Conservation (phyloP, 1,140 invertebrate species). For the Scaptodrosophila lebanonensis region DNA sequence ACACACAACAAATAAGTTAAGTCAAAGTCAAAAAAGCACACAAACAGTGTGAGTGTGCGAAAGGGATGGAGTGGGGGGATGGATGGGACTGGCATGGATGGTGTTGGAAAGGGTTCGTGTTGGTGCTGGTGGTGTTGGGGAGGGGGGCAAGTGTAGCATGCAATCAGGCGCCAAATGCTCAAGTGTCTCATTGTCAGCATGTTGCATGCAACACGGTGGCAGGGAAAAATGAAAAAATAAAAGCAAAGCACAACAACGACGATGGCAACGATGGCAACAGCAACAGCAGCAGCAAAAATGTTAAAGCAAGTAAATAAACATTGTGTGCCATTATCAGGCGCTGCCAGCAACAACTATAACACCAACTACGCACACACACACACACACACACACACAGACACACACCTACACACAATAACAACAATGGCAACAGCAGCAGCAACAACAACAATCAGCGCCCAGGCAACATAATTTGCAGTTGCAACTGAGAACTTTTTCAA, state of each 20-base stretch:
- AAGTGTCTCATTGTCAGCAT: conserved; percentile 1
- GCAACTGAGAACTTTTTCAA: conserved; percentile 66
- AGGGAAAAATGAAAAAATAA: conserved; percentile 57
- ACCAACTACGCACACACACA: conserved; percentile 7
- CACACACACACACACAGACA: conserved; percentile 10
- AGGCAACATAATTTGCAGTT: conserved; percentile 68
- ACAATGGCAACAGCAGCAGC: conserved; percentile 30
- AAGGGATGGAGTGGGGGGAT: neutral
- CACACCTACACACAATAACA: conserved; percentile 12
- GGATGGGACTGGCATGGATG: too few species aligned
- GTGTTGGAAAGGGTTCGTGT: too few species aligned
- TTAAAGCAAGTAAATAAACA: conserved; percentile 72
- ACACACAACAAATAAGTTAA: conserved; percentile 66
- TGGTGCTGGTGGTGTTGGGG: too few species aligned
- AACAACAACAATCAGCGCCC: conserved; percentile 48
- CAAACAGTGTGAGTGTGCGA: conserved; percentile 33
- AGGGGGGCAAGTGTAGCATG: conserved; percentile 39
- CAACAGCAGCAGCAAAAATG: conserved; percentile 39
- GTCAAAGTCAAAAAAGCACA: conserved; percentile 67
- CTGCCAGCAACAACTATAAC: conserved; percentile 49
- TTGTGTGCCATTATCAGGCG: conserved; percentile 67
- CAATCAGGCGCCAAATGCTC: conserved; percentile 14
- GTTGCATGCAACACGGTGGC: conserved; percentile 3
- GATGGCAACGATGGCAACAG: neutral
- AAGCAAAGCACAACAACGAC: conserved; percentile 33